Evolutionary conservation across 2,113 vertebrate species (phyloP).

Genomic region (Hylia prasina): DNA sequence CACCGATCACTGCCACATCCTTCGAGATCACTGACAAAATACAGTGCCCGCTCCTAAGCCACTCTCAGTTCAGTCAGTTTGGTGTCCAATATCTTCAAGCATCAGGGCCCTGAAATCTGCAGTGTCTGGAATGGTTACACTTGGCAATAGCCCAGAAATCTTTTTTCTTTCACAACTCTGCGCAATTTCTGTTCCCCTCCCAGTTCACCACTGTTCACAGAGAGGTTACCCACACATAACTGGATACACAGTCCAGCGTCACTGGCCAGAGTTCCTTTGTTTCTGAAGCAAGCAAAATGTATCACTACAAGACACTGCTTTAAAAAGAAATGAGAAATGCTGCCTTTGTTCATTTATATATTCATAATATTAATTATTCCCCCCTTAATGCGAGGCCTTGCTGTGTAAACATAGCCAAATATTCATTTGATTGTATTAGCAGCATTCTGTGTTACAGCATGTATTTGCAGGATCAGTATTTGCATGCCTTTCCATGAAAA

Average conservation of each 20-base stretch:
- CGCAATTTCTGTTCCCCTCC: neutral
- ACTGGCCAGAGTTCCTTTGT: neutral
- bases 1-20: neutral
- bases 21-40: neutral
- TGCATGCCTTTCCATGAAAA: neutral
- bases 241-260: neutral
- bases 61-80: neutral
- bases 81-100: neutral
- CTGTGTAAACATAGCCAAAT: neutral
- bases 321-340: neutral
- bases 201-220: neutral
- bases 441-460: neutral
- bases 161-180: neutral
- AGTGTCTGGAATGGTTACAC: neutral
- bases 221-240: neutral
- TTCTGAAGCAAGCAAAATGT: neutral
- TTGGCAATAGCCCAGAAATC: neutral
- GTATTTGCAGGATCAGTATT: neutral
- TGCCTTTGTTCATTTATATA: neutral
- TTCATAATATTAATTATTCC: neutral
- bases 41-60: neutral
- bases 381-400: neutral
- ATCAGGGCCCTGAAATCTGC: neutral
- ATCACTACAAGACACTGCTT: neutral
- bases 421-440: neutral